A percentile compares a stretch with the other conserved stretches of the same genome.
Evolutionary conservation across 2,888 invertebrate genomes (phyloP).

Genomic region (Cheilosia scutellata): DNA sequence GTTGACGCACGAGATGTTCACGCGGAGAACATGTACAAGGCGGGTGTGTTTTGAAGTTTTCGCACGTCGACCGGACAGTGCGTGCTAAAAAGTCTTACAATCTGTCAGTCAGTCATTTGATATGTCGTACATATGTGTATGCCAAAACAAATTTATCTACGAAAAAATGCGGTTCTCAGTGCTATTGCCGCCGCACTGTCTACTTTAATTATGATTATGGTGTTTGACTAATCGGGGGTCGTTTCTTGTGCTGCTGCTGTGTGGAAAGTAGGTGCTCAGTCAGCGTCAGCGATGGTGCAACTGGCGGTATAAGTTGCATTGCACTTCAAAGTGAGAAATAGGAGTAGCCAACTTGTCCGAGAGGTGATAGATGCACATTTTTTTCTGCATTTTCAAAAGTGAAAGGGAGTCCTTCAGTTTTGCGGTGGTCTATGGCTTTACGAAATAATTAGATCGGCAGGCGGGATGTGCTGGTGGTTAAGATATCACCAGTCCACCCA

Average conservation of each 20-base stretch:
- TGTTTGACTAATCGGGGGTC: slow-evolving; percentile 54
- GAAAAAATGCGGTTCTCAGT: slow-evolving; percentile 3
- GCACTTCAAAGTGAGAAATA: slow-evolving; percentile 21
- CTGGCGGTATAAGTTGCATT: slow-evolving; percentile 21
- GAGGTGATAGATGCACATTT: background rate
- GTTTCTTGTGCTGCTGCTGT: slow-evolving; percentile 7
- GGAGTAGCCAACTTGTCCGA: background rate
- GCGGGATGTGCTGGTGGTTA: no score
- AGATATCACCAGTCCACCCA: no score
- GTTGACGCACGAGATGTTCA: slow-evolving; percentile 33
- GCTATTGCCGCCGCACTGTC: slow-evolving; percentile 51
- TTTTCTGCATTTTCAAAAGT: no score
- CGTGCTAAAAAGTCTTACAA: slow-evolving; percentile 1
- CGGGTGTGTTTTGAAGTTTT: slow-evolving; percentile 60
- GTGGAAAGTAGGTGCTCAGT: slow-evolving; percentile 40
- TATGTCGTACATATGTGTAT: background rate
- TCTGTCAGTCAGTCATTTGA: slow-evolving; percentile 16
- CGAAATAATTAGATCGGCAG: no score
- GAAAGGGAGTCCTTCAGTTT: no score
- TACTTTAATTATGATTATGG: slow-evolving; percentile 59
- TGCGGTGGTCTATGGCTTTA: no score
- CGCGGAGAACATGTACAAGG: slow-evolving; percentile 14
- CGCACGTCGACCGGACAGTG: slow-evolving; percentile 56
- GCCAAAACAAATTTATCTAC: slow-evolving; percentile 50
- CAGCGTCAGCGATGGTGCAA: slow-evolving; percentile 20